Evolutionary conservation across 2,797 vertebrate genomes (phyloP).

Genomic region (Sebastes minor): DNA sequence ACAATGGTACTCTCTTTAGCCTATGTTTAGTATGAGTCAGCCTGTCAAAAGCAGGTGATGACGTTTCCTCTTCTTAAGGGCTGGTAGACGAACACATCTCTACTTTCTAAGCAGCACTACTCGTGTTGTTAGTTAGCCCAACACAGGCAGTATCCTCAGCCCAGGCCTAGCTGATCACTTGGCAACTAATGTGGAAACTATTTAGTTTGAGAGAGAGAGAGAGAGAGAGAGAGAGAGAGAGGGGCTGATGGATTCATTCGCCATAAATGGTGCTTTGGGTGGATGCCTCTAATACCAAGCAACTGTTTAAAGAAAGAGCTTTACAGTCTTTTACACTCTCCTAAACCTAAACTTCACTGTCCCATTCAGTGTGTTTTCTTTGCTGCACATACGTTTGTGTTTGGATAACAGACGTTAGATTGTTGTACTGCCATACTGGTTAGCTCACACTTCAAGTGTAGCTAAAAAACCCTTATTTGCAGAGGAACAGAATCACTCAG

Average conservation of each 20-base stretch:
- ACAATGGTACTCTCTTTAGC: neutral
- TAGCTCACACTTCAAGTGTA: neutral
- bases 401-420: constrained; percentile 16
- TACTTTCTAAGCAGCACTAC: neutral
- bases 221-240: constrained; percentile 17
- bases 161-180: constrained; percentile 47
- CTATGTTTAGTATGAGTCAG: neutral
- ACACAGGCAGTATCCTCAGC: constrained; percentile 2
- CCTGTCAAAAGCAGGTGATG: neutral
- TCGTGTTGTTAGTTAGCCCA: neutral
- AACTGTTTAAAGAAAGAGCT: constrained; percentile 28
- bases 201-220: constrained; percentile 46
- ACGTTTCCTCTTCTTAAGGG: neutral
- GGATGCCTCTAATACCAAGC: constrained; percentile 26
- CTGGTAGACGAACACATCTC: neutral
- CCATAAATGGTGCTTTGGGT: constrained; percentile 68
- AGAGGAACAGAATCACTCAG: neutral
- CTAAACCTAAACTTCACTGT: neutral
- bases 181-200: constrained; percentile 73
- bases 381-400: neutral
- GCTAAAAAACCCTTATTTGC: neutral
- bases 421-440: neutral
- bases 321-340: constrained; percentile 2
- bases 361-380: neutral
- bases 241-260: constrained; percentile 36